These are phyloP conservation scores for Lithobates sylvaticus DNA, from an alignment of 2,797 vertebrate genomes.

Conservation along the genomic window DNA sequence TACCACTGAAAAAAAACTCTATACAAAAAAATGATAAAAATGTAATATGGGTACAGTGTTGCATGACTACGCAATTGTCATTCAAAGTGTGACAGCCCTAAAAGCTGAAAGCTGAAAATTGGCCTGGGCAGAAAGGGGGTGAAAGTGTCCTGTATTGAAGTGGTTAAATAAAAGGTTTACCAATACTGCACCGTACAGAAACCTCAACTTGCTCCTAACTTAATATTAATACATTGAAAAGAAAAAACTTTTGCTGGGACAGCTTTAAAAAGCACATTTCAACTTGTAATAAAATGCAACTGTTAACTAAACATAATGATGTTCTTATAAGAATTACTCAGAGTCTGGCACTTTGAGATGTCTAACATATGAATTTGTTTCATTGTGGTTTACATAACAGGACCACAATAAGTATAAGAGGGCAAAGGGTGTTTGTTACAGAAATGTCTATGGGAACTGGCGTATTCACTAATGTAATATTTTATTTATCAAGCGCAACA, in stretches of 20 bases:
- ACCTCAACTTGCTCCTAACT: neutral
- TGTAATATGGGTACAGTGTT: too few species aligned
- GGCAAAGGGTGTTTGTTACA: constrained; percentile 4
- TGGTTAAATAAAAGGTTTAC: neutral
- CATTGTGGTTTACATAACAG: neutral
- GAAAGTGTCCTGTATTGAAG: too few species aligned
- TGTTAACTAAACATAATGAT: constrained; percentile 8
- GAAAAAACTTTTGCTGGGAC: neutral
- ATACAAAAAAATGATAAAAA: too few species aligned
- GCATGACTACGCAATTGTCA: too few species aligned
- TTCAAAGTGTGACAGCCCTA: too few species aligned
- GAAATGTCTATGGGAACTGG: neutral
- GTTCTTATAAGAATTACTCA: constrained; percentile 18
- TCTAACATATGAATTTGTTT: constrained; percentile 27
- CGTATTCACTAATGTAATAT: too few species aligned
- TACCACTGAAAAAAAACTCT: too few species aligned
- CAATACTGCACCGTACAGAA: neutral
- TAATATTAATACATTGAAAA: neutral
- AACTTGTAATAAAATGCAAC: neutral
- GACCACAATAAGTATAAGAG: constrained; percentile 5
- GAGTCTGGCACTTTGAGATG: constrained; percentile 8
- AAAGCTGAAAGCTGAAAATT: too few species aligned
- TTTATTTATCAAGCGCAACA: too few species aligned
- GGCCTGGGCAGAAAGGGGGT: too few species aligned
- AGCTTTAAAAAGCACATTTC: constrained; percentile 15